Evolutionary conservation across 2,113 vertebrate species (phyloP).

Genomic region (Pleuronectes platessa): DNA sequence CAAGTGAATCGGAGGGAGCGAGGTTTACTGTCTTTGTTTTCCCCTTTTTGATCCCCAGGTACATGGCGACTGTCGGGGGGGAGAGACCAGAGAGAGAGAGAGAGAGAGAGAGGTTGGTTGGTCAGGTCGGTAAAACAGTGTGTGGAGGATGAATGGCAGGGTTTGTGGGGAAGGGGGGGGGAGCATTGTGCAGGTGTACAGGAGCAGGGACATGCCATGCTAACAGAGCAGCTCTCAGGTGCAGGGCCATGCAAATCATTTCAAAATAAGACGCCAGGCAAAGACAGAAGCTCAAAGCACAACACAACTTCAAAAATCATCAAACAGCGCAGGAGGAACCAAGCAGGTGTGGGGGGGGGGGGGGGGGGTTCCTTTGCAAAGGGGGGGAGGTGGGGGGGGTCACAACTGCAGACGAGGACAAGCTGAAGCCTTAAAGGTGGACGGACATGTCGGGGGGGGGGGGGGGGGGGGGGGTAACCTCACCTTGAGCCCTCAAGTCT

Average conservation of each 20-base stretch:
- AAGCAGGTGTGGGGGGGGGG: conserved; percentile 5
- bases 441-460: background rate
- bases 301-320: background rate
- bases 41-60: conserved; percentile 95
- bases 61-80: conserved; percentile 92
- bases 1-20: conserved; percentile 98
- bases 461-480: conserved; percentile 73
- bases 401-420: conserved; percentile 17
- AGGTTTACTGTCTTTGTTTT: conserved; percentile 94
- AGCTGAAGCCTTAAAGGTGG: conserved; percentile 15
- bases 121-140: too few species aligned
- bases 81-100: background rate
- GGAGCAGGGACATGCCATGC: conserved; percentile 44
- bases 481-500: conserved; percentile 99
- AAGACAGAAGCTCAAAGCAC: conserved; percentile 1
- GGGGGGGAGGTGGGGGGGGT: background rate
- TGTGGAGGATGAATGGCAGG: background rate
- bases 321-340: conserved; percentile 12
- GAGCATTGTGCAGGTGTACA: background rate
- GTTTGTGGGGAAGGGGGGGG: background rate
- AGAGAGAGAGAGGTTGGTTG: too few species aligned
- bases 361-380: background rate
- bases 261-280: background rate
- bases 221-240: conserved; percentile 27
- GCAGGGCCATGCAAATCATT: conserved; percentile 48